phyloP scores from a whole-genome alignment of 2,888 invertebrate genomes.

The Muschampia plurimacula region DNA sequence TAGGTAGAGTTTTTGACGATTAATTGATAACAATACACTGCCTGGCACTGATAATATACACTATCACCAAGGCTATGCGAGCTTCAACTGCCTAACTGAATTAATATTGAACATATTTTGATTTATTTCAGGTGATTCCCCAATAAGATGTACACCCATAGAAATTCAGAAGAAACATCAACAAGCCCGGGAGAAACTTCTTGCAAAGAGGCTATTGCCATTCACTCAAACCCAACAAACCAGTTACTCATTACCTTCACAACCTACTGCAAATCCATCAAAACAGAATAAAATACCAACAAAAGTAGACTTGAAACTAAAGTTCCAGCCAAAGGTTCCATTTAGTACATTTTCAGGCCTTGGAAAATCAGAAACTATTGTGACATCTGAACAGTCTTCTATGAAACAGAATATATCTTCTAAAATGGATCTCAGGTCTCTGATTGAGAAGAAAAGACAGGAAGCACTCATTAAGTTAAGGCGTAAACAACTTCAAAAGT shows the following conservation, averaged over 20 bases:
- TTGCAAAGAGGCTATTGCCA: constrained; percentile 79
- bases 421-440: constrained; percentile 58
- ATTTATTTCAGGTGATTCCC: constrained; percentile 61
- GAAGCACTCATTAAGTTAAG: constrained; percentile 78
- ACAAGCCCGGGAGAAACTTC: constrained; percentile 85
- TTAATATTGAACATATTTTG: background rate
- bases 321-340: constrained; percentile 65
- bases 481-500: constrained; percentile 64
- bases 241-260: constrained; percentile 41
- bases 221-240: constrained; percentile 66
- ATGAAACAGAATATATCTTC: constrained; percentile 7
- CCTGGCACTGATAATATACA: too few species aligned
- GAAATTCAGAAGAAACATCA: constrained; percentile 87
- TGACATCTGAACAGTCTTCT: constrained; percentile 32
- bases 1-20: too few species aligned
- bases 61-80: too few species aligned
- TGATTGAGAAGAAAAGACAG: constrained; percentile 79
- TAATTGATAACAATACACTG: too few species aligned
- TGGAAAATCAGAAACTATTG: constrained; percentile 43
- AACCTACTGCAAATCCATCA: constrained; percentile 15
- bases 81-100: too few species aligned
- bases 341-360: constrained; percentile 45
- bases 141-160: constrained; percentile 82
- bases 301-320: constrained; percentile 48
- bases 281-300: background rate